Evolutionary conservation across 1,140 invertebrate genomes (phyloP).

Genomic region (Papilio polyxenes): DNA sequence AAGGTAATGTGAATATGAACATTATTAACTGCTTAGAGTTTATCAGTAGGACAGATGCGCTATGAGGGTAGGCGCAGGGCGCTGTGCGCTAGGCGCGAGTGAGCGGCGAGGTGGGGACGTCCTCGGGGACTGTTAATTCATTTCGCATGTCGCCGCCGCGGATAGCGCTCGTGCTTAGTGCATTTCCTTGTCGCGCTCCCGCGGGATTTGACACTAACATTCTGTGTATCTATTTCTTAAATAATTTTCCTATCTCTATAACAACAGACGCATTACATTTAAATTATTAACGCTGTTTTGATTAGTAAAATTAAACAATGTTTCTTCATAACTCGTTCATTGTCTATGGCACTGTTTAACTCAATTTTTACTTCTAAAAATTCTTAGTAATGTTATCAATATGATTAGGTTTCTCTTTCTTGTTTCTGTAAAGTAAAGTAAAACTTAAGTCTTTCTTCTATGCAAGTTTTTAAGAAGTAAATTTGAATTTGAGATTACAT

Average conservation of each 20-base stretch:
- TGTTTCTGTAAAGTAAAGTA: no score
- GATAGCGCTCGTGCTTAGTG: neutral
- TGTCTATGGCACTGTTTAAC: no score
- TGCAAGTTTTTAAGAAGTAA: no score
- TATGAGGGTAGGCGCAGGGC: neutral
- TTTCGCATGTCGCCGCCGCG: slow-evolving; percentile 42
- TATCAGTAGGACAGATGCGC: neutral
- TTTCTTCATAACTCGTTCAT: no score
- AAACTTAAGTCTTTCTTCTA: no score
- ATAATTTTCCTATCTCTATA: neutral
- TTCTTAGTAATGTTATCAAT: no score
- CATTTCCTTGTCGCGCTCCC: slow-evolving; percentile 10
- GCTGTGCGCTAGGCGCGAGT: neutral
- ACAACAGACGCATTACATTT: neutral
- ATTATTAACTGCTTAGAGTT: neutral
- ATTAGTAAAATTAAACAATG: no score
- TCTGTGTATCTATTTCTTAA: neutral
- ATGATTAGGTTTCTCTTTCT: no score
- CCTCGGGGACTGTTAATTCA: slow-evolving; percentile 43
- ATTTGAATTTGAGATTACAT: no score
- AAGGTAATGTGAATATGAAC: neutral
- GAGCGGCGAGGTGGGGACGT: neutral
- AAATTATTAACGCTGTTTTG: neutral
- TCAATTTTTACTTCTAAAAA: no score
- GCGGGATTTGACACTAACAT: neutral